Evolutionary conservation across 2,888 invertebrate species (phyloP).

Genomic region (Heliconius ethilla): DNA sequence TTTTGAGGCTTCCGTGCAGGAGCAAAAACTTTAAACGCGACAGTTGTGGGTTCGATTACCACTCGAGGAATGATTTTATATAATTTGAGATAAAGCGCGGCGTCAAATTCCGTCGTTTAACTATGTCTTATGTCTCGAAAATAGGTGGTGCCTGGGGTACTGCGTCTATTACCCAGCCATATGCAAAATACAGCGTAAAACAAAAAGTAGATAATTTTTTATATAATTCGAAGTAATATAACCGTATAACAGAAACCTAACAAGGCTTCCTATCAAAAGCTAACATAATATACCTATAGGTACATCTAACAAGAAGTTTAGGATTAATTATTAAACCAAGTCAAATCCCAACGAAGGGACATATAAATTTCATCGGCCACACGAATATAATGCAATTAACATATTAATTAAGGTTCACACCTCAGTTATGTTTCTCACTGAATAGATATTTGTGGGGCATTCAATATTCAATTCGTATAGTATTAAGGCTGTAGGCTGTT

Average conservation of each 20-base stretch:
- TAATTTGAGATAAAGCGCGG: neutral
- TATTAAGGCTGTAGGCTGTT: neutral
- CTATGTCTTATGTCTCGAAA: neutral
- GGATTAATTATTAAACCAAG: constrained; percentile 25
- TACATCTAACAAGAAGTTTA: neutral
- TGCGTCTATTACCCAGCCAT: neutral
- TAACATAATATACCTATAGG: neutral
- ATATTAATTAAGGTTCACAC: constrained; percentile 47
- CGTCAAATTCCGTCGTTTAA: neutral
- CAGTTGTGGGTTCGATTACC: neutral
- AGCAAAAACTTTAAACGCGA: neutral
- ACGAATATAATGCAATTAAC: constrained; percentile 44
- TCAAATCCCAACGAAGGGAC: constrained; percentile 24
- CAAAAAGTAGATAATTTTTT: neutral
- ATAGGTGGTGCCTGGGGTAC: neutral
- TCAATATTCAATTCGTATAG: constrained; percentile 40
- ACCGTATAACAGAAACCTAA: neutral
- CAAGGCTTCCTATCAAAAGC: neutral
- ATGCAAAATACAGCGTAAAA: too few species aligned
- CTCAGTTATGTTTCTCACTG: constrained; percentile 39
- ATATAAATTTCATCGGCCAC: constrained; percentile 37
- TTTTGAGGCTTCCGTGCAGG: neutral
- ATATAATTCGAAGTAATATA: neutral
- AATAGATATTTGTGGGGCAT: constrained; percentile 37
- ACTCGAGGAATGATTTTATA: neutral